Base-by-base conservation (phyloP, 2,113 vertebrate genomes). In the Oenanthe melanoleuca region DNA sequence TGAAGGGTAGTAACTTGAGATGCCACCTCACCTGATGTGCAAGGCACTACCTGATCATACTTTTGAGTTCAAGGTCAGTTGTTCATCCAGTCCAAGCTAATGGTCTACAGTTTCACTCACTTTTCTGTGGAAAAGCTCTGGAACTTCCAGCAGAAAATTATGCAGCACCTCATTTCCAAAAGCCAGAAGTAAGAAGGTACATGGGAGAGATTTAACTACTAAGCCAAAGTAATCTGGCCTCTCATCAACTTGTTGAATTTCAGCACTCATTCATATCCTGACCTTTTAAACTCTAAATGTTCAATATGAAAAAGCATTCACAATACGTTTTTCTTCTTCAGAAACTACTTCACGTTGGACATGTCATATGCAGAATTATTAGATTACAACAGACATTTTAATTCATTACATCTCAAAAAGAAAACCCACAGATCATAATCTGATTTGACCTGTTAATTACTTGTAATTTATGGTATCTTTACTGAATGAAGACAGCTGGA, bases 391-490 rank as follows among this genome's bases (percentile, higher is more conserved):
- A 72, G 55, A 72, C 13, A 60, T 61, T 81, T 80, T 69, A 63
- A 65, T 83, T 83, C 40, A 88, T 45, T 65, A 11, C 31, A 37
- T 70, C 66, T 83, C 72, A 91, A 77, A 92, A 86, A 75, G 42
- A 82, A 89, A 92, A 47, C 10, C 47, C 56, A 92, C 55, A 80
- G 71, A 81, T 85, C 77, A 81, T 80, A 71, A 92, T 67, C 78
- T 79, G 33, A 87, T 91, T 88, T 78, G 60, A 37, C 44, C 49
- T n/a, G 14, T 63, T 88, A 91, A 95, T 90, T 80, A 80, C 34
- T 71, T 91, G 61, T 77, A 95, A 81, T 67, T 93, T 66, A 92
- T 71, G n/a, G 34, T 67, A 89, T 75, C 33, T 82, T 50, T 70
- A 73, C 63, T 50, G 59, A 38, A 61, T 50, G 75, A 83, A 93